Conservation (phyloP, 1,140 invertebrate species). For the Diabrotica virgifera region DNA sequence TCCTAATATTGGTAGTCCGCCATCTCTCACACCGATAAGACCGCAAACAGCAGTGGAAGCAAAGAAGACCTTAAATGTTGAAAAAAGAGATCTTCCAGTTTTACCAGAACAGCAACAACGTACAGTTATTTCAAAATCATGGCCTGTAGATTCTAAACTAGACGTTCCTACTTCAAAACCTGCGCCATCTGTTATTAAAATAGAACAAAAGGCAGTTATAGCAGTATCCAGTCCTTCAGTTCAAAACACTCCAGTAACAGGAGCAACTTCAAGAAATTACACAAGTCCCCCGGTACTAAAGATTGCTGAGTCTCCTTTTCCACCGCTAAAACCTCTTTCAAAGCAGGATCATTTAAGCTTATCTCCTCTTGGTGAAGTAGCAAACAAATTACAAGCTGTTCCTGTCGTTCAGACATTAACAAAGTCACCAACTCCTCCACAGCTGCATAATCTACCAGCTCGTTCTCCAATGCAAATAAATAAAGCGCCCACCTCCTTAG, state of each 20-base stretch:
- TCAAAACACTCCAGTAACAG: not conserved
- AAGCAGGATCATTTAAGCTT: constrained; percentile 5
- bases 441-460: constrained; percentile 34
- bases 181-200: constrained; percentile 16
- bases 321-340: constrained; percentile 14
- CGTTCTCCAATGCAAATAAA: constrained; percentile 32
- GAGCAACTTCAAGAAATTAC: not conserved
- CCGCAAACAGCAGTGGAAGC: constrained; percentile 24
- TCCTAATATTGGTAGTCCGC: constrained; percentile 38
- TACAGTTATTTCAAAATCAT: constrained; percentile 51
- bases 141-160: constrained; percentile 44
- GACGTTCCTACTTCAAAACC: constrained; percentile 2
- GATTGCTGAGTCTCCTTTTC: constrained; percentile 20
- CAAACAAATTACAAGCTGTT: not conserved
- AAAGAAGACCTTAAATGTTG: constrained; percentile 24
- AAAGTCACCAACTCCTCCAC: constrained; percentile 19
- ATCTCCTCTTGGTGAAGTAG: not conserved
- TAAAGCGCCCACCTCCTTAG: constrained; percentile 12
- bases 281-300: constrained; percentile 12
- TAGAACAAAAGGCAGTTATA: not conserved
- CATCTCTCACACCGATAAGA: constrained; percentile 45
- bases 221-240: not conserved
- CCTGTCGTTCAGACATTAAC: constrained; percentile 4
- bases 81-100: constrained; percentile 21
- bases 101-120: constrained; percentile 30